Conservation (phyloP, 2,888 invertebrate genomes). For the Torymus tubicola region DNA sequence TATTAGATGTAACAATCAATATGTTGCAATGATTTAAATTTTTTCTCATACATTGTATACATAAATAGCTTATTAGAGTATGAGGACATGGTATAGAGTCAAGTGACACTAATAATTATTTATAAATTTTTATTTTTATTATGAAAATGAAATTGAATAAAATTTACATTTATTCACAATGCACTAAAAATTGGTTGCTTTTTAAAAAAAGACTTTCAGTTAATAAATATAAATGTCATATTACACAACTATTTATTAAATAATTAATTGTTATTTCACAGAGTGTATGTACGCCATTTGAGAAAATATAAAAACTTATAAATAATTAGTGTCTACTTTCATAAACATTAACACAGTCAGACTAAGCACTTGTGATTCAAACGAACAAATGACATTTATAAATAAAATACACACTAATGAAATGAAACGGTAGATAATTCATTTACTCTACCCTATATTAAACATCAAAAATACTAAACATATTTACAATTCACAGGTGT, state of each 20-base stretch:
- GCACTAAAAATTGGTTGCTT: background rate
- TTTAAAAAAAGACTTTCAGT: slow-evolving; percentile 31
- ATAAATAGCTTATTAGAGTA: slow-evolving; percentile 35
- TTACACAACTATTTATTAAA: slow-evolving; percentile 43
- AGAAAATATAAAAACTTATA: slow-evolving; percentile 54
- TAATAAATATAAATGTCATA: slow-evolving; percentile 44
- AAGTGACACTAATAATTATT: slow-evolving; percentile 41
- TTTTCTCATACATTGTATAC: slow-evolving; percentile 15
- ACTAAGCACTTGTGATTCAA: slow-evolving; percentile 65
- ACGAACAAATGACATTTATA: slow-evolving; percentile 52
- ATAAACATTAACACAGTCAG: slow-evolving; percentile 65
- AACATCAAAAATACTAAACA: slow-evolving; percentile 47
- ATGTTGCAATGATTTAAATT: slow-evolving; percentile 28
- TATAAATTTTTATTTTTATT: slow-evolving; percentile 44
- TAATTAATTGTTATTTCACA: slow-evolving; percentile 52
- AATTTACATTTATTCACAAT: slow-evolving; percentile 24
- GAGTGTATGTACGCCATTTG: slow-evolving; percentile 54
- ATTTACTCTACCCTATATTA: slow-evolving; percentile 37
- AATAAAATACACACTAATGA: slow-evolving; percentile 52
- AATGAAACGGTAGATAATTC: slow-evolving; percentile 43
- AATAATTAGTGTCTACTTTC: slow-evolving; percentile 52
- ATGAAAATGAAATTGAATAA: slow-evolving; percentile 9
- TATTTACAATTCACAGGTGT: slow-evolving; percentile 58
- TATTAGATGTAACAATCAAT: slow-evolving; percentile 29
- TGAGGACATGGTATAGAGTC: slow-evolving; percentile 21